Evolutionary conservation across 1,140 invertebrate species (phyloP), one percentile per base, ranked within the genome.

Genomic region (Physella acuta): DNA sequence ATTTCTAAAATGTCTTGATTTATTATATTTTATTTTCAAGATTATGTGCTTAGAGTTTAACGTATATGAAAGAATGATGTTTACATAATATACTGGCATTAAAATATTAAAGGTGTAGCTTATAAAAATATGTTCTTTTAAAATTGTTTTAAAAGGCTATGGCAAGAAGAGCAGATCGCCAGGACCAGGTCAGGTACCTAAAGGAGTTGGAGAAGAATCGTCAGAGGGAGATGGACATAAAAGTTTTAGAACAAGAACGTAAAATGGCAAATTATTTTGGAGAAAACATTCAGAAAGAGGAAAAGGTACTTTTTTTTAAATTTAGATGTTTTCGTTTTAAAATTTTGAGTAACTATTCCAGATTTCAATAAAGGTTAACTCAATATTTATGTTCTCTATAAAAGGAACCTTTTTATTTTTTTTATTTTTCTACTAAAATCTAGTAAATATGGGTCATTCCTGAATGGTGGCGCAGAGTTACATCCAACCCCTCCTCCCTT

Each of bases 231-330:
- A 34, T 34, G 31, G n/a, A 37, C 8, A 24, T 68, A 2, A n/a
- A 14, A 14, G 39, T 30, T 30, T 30, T 68, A 20, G 30, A 59
- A n/a, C 33, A 49, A 31, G 30, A 58, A 1, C 39, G 49, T 24
- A 68, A 68, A 26, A 59, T 60, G 66, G 66, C 66, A 26, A 34
- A 60, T n/a, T 59, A 49, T 60, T 49, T 39, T 52, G 55, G 60
- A 16, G 66, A 68, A 60, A 60, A 16, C 28, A 68, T 68, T n/a
- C n/a, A 36, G 11, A 34, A 36, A 30, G 66, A 68, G 37, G 56
- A 68, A 55, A 68, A 44, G 37, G 66, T 68, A 26, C 14, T 26
- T 20, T 33, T 11, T 39, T 14, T n/a, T n/a, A n/a, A n/a, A n/a
- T n/a, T n/a, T n/a, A n/a, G n/a, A n/a, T n/a, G 4, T 16, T 11